Evolutionary conservation across 2,888 invertebrate species (phyloP).

Genomic region (Catocala nupta): DNA sequence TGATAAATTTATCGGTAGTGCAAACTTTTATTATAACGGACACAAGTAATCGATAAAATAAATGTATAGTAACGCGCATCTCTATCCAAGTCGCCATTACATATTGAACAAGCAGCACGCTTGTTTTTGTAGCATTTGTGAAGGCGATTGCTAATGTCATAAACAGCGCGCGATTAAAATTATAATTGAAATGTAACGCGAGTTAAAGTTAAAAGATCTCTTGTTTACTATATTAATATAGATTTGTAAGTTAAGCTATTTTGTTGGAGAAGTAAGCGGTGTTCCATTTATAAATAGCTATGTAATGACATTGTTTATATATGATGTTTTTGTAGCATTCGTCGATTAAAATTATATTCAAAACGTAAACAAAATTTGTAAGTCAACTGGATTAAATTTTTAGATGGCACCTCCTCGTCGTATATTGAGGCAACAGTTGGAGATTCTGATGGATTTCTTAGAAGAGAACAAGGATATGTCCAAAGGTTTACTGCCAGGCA

Average conservation of each 20-base stretch:
- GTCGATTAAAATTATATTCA: too few relatives aligned
- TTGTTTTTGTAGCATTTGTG: conserved; percentile 49
- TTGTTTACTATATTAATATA: not conserved
- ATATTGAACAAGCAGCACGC: conserved; percentile 50
- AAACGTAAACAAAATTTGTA: too few relatives aligned
- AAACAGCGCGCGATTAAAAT: conserved; percentile 64
- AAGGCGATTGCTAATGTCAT: conserved; percentile 77
- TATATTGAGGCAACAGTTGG: conserved; percentile 71
- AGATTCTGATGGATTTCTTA: conserved; percentile 74
- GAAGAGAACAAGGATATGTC: conserved; percentile 75
- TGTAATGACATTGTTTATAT: conserved; percentile 5
- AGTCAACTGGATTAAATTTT: conserved; percentile 16
- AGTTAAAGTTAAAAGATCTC: not conserved
- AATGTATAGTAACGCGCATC: not conserved
- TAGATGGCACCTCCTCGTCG: conserved; percentile 81
- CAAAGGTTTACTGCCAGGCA: conserved; percentile 67
- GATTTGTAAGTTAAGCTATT: conserved; percentile 10
- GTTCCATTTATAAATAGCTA: not conserved
- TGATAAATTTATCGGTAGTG: too few relatives aligned
- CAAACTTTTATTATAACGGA: too few relatives aligned
- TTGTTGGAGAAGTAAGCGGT: not conserved
- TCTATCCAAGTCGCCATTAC: conserved; percentile 58
- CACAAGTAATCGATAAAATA: conserved; percentile 3
- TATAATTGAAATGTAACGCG: conserved; percentile 22
- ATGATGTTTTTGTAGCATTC: too few relatives aligned